Conservation (phyloP, 1,140 invertebrate genomes). For the Babylonia areolata region DNA sequence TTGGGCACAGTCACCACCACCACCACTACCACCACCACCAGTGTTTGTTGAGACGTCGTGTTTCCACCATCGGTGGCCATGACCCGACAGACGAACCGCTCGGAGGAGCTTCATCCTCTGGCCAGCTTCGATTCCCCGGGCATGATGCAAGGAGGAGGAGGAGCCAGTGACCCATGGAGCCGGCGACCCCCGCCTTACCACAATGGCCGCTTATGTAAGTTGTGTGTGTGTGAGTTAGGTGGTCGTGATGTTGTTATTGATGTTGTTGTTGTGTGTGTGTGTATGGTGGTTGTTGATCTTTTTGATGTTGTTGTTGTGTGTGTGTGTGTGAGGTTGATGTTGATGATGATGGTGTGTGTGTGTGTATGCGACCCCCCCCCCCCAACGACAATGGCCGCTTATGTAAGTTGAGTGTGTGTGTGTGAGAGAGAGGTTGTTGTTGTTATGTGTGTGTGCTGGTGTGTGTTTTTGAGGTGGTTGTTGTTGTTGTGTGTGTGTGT, state of each 20-base stretch:
- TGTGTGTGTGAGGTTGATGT: neutral
- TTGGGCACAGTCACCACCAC: too few relatives aligned
- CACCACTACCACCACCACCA: too few relatives aligned
- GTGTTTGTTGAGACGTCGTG: neutral
- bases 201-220: neutral
- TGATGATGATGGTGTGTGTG: neutral
- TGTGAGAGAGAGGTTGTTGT: too few relatives aligned
- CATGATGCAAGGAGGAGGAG: neutral
- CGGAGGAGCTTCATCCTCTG: conserved; percentile 20
- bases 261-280: neutral
- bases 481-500: too few relatives aligned
- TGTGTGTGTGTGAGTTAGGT: neutral
- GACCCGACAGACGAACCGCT: neutral
- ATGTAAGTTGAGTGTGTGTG: conserved; percentile 18
- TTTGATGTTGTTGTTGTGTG: neutral
- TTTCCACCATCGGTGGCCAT: too few relatives aligned
- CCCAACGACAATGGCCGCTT: too few relatives aligned
- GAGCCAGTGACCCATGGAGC: neutral
- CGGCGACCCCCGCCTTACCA: neutral
- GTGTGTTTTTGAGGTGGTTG: too few relatives aligned
- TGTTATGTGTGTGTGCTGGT: too few relatives aligned
- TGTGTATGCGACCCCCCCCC: neutral
- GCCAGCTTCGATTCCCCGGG: neutral
- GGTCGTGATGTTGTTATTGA: neutral
- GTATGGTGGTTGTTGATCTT: neutral